Evolutionary conservation across 2,797 vertebrate genomes (phyloP).

Genomic region (Peromyscus eremicus): DNA sequence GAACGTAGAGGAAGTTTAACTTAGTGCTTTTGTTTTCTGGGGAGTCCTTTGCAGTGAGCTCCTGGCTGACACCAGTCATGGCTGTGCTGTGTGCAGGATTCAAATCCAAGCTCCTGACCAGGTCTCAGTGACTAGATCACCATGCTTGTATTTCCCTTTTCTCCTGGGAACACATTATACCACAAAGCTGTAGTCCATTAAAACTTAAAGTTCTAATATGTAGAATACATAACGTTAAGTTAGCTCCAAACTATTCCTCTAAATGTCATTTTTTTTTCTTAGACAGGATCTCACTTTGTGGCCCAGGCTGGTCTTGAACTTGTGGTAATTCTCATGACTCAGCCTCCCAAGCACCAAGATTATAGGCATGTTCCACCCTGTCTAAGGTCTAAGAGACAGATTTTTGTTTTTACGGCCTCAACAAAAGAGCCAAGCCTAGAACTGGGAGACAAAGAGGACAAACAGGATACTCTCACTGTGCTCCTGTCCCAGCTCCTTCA

Average conservation of each 20-base stretch:
- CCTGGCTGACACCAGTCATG: neutral
- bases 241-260: neutral
- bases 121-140: neutral
- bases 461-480: neutral
- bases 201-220: neutral
- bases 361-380: neutral
- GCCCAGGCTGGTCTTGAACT: neutral
- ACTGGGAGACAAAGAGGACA: neutral
- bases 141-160: neutral
- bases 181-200: neutral
- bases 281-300: neutral
- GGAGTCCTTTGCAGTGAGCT: neutral
- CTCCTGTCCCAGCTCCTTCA: neutral
- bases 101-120: neutral
- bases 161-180: neutral
- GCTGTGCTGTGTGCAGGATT: neutral
- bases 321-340: neutral
- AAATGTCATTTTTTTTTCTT: neutral
- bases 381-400: neutral
- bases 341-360: neutral
- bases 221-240: neutral
- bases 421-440: neutral
- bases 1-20: neutral
- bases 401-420: constrained; percentile 2
- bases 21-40: neutral